Evolutionary conservation across 2,113 vertebrate genomes (phyloP), one percentile per base, ranked within the genome.

Genomic region (Phasianus colchicus): DNA sequence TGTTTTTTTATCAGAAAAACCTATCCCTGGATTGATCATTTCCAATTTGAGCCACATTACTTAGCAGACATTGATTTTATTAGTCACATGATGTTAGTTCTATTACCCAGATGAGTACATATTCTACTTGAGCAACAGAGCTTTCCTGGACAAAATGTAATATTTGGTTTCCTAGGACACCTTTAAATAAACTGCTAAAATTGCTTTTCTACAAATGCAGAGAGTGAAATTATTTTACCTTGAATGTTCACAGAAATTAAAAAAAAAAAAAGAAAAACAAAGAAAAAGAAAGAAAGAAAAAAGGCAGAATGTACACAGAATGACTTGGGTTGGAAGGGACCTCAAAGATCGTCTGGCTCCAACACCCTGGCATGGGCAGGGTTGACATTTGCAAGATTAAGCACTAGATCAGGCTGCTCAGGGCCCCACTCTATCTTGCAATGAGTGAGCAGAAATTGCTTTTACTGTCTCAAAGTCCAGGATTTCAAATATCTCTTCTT

Each of bases 31-130:
- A 83, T 14, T 87, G 67, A 90, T 93, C 0, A 75, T 69, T 95
- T 91, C 84, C 58, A 60, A 47, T 88, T 94, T 71, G 78, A 96
- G 89, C 88, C 60, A 63, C 86, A 89, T 92, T 95, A 94, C 88
- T 92, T 94, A 93, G 88, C 79, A 90, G 78, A 81, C 86, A 91
- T 71, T 85, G 93, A 85, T 94, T 94, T 96, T 93, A 94, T 92
- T 89, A 95, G 87, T 89, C 86, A 89, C 48, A 77, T 93, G 52
- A 13, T 71, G 60, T 9, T 80, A 50, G 86, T 91, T 66, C 60
- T 84, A 78, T 93, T 96, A 92, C 25, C 45, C 75, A 96, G 88
- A 24, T 90, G 89, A 96, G 73, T 90, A 83, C 83, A 87, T 94
- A 92, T 91, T 89, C 90, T 90, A 94, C 77, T 94, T 83, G 82